Conservation (phyloP, 1,140 invertebrate species). For the Lycorma delicatula region DNA sequence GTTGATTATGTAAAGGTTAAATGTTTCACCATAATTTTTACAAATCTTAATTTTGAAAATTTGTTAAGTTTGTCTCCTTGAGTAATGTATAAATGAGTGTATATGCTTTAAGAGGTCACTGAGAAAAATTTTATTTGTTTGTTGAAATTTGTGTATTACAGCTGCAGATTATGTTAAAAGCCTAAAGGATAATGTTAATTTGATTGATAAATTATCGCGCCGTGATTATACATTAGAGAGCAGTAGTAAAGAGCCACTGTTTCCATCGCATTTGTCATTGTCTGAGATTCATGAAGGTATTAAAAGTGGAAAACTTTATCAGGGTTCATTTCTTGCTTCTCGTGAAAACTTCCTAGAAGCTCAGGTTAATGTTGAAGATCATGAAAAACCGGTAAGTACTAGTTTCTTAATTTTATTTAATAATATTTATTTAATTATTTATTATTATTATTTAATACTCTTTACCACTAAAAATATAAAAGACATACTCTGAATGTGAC, state of each 20-base stretch:
- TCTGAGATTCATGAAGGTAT: conserved; percentile 69
- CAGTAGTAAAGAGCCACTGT: conserved; percentile 56
- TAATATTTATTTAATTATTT: background rate
- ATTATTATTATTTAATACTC: too few relatives aligned
- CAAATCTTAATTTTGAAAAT: too few relatives aligned
- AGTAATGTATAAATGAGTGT: too few relatives aligned
- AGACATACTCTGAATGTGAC: too few relatives aligned
- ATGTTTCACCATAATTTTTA: too few relatives aligned
- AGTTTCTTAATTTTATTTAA: background rate
- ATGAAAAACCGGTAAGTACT: conserved; percentile 59
- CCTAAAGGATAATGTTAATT: conserved; percentile 49
- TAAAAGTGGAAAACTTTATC: conserved; percentile 63
- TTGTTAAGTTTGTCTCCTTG: too few relatives aligned
- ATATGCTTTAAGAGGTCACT: too few relatives aligned
- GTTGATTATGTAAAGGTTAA: too few relatives aligned
- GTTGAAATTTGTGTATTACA: conserved; percentile 40
- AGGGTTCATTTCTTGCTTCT: conserved; percentile 77
- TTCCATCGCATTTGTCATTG: conserved; percentile 76
- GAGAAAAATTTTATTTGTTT: too few relatives aligned
- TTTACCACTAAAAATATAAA: too few relatives aligned
- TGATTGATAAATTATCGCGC: conserved; percentile 72
- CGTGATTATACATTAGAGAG: conserved; percentile 40
- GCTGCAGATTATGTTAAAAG: conserved; percentile 64
- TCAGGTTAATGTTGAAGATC: conserved; percentile 69
- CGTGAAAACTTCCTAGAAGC: conserved; percentile 93